Percentiles rank a stretch among this genome's conserved stretches.
Conservation (phyloP, 2,888 invertebrate genomes). For the Drosophila nr. perissopoda region DNA sequence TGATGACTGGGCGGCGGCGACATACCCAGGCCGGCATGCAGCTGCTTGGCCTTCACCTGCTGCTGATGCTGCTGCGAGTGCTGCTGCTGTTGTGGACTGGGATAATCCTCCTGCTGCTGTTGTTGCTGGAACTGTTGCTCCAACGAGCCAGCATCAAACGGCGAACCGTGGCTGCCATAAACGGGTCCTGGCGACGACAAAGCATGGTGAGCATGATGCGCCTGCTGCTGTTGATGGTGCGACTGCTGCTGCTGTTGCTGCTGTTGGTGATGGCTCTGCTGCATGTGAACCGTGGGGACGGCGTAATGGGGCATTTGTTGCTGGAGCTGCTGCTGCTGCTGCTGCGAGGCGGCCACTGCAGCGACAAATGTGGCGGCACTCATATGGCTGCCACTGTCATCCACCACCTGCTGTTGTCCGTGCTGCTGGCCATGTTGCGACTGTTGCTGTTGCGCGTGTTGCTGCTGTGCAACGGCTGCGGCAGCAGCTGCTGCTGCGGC, state of each 20-base stretch:
- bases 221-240: conserved; percentile 56
- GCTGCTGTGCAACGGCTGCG: conserved; percentile 56
- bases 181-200: conserved; percentile 84
- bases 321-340: conserved; percentile 63
- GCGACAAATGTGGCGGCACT: conserved; percentile 82
- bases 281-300: conserved; percentile 83
- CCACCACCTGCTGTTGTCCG: conserved; percentile 58
- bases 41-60: conserved; percentile 83
- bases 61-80: conserved; percentile 77
- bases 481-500: conserved; percentile 37
- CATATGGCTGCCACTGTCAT: conserved; percentile 78
- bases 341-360: conserved; percentile 81
- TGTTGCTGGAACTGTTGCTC: conserved; percentile 85
- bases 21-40: conserved; percentile 85
- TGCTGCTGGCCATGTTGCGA: conserved; percentile 63
- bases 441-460: conserved; percentile 65
- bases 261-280: conserved; percentile 81
- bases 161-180: conserved; percentile 82
- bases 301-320: conserved; percentile 82
- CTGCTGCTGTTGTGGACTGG: conserved; percentile 64
- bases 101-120: conserved; percentile 71
- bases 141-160: conserved; percentile 85
- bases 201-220: conserved; percentile 79
- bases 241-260: conserved; percentile 55
- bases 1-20: conserved; percentile 86